A percentile compares a stretch with the other conserved stretches of the same genome.
Conservation (phyloP, 2,888 invertebrate species). For the Xanthia togata region DNA sequence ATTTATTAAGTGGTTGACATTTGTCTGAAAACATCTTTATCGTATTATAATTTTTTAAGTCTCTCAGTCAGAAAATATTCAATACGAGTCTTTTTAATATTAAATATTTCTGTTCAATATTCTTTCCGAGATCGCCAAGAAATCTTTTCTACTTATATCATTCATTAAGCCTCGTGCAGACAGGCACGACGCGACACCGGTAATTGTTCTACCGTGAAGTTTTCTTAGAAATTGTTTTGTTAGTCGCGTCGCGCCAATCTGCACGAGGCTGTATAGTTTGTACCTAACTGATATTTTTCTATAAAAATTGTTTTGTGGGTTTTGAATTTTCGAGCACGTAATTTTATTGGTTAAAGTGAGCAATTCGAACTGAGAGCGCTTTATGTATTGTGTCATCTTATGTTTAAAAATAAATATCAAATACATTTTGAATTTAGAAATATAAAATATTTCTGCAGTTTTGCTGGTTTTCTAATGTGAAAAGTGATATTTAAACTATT, state of each 20-base stretch:
- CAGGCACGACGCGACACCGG: too few species aligned
- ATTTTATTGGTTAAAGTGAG: neutral
- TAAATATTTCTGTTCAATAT: neutral
- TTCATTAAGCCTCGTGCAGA: neutral
- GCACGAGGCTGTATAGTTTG: neutral
- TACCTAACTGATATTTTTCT: neutral
- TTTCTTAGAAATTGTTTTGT: too few species aligned
- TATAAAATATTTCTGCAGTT: conserved; percentile 65
- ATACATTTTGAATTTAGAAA: conserved; percentile 52
- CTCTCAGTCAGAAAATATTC: conserved; percentile 37
- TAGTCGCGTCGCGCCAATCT: too few species aligned
- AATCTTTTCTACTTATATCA: neutral
- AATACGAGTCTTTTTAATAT: neutral
- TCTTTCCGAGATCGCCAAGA: neutral
- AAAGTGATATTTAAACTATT: conserved; percentile 84
- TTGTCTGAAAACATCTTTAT: conserved; percentile 35
- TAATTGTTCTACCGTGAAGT: too few species aligned
- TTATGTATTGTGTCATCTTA: conserved; percentile 41
- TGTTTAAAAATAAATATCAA: conserved; percentile 46
- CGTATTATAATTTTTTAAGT: conserved; percentile 25
- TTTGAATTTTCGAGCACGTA: neutral
- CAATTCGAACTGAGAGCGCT: conserved; percentile 21
- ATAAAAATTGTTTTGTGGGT: neutral
- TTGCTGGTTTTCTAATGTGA: conserved; percentile 76
- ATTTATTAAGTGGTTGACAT: conserved; percentile 44